phyloP scores from a whole-genome alignment of 2,113 vertebrate genomes.

The Monopterus albus region DNA sequence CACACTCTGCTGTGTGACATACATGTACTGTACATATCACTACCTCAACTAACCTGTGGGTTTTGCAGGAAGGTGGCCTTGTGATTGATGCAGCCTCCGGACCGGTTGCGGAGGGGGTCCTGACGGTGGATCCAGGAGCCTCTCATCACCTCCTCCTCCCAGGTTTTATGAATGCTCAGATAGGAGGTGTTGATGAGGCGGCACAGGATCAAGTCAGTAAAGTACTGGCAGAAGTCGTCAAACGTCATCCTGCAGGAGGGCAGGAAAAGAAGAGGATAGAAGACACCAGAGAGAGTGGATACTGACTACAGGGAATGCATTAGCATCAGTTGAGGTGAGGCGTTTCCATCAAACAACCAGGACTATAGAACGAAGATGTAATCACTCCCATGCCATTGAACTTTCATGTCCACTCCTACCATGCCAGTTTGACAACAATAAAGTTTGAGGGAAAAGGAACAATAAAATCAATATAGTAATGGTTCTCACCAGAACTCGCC shows the following conservation, averaged over 20 bases:
- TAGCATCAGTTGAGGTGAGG: too few species aligned
- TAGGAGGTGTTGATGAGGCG: conserved; percentile 96
- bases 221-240: conserved; percentile 93
- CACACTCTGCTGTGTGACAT: not conserved
- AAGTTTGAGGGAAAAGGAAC: not conserved
- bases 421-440: not conserved
- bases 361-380: too few species aligned
- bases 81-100: conserved; percentile 94
- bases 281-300: conserved; percentile 48
- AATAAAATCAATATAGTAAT: not conserved
- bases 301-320: conserved; percentile 27
- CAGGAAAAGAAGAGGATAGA: conserved; percentile 34
- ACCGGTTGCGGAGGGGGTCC: conserved; percentile 89
- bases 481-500: conserved; percentile 95
- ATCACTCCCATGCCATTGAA: not conserved
- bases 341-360: too few species aligned
- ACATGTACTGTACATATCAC: not conserved
- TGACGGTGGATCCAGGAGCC: conserved; percentile 87
- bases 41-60: conserved; percentile 85
- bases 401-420: not conserved
- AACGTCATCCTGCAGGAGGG: conserved; percentile 92
- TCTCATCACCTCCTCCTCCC: conserved; percentile 92
- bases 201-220: conserved; percentile 96
- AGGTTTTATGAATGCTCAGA: conserved; percentile 98
- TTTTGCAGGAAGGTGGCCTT: conserved; percentile 95